These are phyloP conservation scores for Todus mexicanus DNA, from an alignment of 2,797 vertebrate species.

Conservation along the genomic window DNA sequence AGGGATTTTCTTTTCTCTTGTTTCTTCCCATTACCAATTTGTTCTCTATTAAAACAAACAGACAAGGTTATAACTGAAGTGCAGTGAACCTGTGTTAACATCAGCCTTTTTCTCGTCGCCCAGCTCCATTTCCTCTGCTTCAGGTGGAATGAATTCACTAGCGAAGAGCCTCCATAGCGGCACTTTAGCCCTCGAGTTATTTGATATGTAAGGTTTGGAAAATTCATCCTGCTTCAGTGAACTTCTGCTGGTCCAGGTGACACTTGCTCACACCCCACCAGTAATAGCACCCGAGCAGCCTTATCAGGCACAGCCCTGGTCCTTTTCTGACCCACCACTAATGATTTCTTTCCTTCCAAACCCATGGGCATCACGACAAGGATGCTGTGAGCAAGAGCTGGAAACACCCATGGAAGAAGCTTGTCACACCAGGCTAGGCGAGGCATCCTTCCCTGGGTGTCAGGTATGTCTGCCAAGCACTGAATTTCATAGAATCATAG, in stretches of 20 bases:
- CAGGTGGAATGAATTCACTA: not conserved
- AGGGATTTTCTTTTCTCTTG: not conserved
- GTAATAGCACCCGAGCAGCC: not conserved
- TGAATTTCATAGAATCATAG: not conserved
- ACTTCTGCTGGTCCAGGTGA: not conserved
- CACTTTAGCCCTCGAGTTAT: not conserved
- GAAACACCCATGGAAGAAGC: not conserved
- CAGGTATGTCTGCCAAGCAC: too few relatives aligned
- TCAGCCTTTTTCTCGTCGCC: not conserved
- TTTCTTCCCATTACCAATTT: not conserved
- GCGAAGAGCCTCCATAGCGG: not conserved
- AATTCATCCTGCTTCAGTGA: not conserved
- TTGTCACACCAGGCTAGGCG: not conserved
- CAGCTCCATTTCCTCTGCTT: not conserved
- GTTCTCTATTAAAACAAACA: not conserved
- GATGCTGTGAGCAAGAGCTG: not conserved
- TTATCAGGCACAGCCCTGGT: too few relatives aligned
- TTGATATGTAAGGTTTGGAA: not conserved
- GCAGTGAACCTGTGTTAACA: not conserved
- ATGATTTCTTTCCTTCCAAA: not conserved
- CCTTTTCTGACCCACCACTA: not conserved
- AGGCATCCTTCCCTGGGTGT: too few relatives aligned
- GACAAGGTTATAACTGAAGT: not conserved
- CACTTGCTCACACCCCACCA: not conserved
- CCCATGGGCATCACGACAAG: fast-evolving